Evolutionary conservation across 92 coral and sea anemone species (phyloP), one percentile per base, ranked within the genome.

Genomic region (Actinernus sp.): DNA sequence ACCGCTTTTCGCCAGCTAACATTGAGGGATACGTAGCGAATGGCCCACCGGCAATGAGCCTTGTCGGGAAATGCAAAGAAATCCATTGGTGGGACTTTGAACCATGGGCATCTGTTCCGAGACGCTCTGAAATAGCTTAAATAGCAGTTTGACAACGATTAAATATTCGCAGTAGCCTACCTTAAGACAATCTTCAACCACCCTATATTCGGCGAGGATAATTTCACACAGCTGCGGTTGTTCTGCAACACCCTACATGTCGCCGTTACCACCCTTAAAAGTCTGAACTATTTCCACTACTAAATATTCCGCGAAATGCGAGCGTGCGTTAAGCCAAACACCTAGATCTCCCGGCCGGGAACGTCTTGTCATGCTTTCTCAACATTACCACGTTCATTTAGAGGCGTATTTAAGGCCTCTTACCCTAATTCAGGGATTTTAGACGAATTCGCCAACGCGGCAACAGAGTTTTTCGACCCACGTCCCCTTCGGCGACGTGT

Each of bases 241-340:
- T n/a, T n/a, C n/a, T n/a, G n/a, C n/a, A n/a, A n/a, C n/a, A n/a
- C n/a, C 61, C 14, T 34, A 14, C 41, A 34, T 14, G 41, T 34
- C 6, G 41, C 41, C 14, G 41, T 34, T 14, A 34, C 41, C 8
- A 68, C 69, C 34, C 60, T 68, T 19, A 40, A 56, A 18, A 68
- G 78, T 51, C 44, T 68, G 16, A 54, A 55, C 20, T 78, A 39
- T 31, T 34, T 28, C 26, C 69, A 59, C 29, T 78, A 78, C 55
- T 47, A 47, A 51, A 79, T 69, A 22, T 65, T 61, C 7, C 69
- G 78, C 71, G 71, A 79, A 70, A 71, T 68, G 52, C 25, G 47
- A 13, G 10, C 32, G 49, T 38, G 26, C 13, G 55, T 61, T 31
- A 49, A 55, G 67, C 49, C 23, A 23, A 43, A 37, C 9, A 66